phyloP scores from a whole-genome alignment of 2,888 invertebrate species.

The Yponomeuta malinellus region DNA sequence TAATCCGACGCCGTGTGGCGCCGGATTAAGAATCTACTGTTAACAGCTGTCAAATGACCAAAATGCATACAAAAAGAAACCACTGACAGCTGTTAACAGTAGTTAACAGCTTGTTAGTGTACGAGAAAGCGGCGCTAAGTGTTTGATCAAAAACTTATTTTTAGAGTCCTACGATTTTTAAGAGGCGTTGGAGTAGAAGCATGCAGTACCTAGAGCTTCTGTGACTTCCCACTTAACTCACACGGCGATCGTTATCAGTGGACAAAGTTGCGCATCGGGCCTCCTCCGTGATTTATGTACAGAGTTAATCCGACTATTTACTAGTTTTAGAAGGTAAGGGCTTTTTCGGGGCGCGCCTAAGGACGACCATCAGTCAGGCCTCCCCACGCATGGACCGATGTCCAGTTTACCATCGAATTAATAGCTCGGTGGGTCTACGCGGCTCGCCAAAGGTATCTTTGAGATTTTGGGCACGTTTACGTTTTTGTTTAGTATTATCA shows the following conservation, averaged over 20 bases:
- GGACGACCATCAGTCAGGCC: slow-evolving; percentile 59
- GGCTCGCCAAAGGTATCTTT: background rate
- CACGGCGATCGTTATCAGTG: slow-evolving; percentile 7
- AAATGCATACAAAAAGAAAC: too few species aligned
- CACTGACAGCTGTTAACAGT: too few species aligned
- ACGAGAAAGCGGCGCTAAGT: too few species aligned
- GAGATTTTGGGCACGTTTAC: background rate
- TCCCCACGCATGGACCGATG: slow-evolving; percentile 11
- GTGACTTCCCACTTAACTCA: background rate
- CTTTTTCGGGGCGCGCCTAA: slow-evolving; percentile 57
- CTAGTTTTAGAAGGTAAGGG: slow-evolving; percentile 72
- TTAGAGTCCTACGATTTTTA: too few species aligned
- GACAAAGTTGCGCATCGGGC: slow-evolving; percentile 6
- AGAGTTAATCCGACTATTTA: slow-evolving; percentile 71
- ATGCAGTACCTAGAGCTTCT: background rate
- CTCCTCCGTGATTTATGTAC: slow-evolving; percentile 52
- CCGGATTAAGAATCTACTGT: too few species aligned
- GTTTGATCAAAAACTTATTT: too few species aligned
- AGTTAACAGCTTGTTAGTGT: too few species aligned
- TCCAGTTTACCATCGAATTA: background rate
- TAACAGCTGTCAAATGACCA: too few species aligned
- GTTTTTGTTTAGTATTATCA: too few species aligned
- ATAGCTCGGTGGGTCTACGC: too few species aligned
- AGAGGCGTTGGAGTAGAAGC: too few species aligned
- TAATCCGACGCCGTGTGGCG: too few species aligned